Base-by-base conservation (phyloP, 2,888 invertebrate species). In the Drosophila subquinaria region DNA sequence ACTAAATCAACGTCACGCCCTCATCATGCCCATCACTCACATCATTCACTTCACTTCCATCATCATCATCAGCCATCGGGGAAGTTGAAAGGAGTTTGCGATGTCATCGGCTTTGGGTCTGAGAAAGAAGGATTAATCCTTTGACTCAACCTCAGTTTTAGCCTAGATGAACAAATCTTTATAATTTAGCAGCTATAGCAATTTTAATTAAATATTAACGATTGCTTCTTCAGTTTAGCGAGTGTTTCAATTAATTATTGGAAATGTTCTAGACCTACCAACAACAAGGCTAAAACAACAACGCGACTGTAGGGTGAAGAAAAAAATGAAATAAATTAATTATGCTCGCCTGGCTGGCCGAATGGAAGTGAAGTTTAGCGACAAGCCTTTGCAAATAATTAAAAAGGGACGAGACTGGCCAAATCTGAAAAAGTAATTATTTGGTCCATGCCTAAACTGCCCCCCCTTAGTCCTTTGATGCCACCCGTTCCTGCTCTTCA, bases 381-480 rank as follows among this genome's bases (percentile, higher is more conserved):
- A 86, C 86, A 86, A 82, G 73, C 81, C 69, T 68, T 78, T 79
- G 69, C 76, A 83, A 87, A 84, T 89, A 84, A 84, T 84, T 84
- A 84, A 84, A 84, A 87, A 88, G 72, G 89, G 87, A 79, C 86
- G 17, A 59, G 68, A 72, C 63, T 73, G 77, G 69, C 79, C 69
- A 79, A 88, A 86, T 83, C 84, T 83, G 73, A 76, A 81, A 88
- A 89, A 84, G 84, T 83, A 83, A 84, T 84, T 88, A 84, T 89
- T 83, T 83, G 87, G 35, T 55, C 48, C 50, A 48, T 43, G 55
- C 43, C 66, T 45, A 30, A 17, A 30, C 13, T 15, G 2, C 6
- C 8, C 56, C 20, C 35, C n/a, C 10, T 27, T n/a, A 20, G 5
- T 50, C 13, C 17, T 38, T 43, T 8, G 20, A 10, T 20, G 17